A percentile compares a stretch with the other conserved stretches of the same genome.
Evolutionary conservation across 2,113 vertebrate species (phyloP).

Genomic region (Hippocampus abdominalis): DNA sequence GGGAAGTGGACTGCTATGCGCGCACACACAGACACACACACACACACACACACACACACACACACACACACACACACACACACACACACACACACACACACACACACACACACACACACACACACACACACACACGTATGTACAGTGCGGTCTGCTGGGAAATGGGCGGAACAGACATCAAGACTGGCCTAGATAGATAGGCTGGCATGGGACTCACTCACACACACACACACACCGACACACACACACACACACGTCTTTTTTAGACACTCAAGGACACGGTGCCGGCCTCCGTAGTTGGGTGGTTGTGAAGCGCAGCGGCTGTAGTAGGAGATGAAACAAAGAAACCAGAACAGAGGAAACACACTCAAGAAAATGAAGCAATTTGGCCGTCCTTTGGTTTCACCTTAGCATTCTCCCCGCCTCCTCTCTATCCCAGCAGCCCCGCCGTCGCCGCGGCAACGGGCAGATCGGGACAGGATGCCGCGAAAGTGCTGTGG

Average conservation of each 20-base stretch:
- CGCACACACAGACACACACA: slow-evolving; percentile 27
- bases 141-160: slow-evolving; percentile 52
- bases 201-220: slow-evolving; percentile 48
- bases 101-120: slow-evolving; percentile 33
- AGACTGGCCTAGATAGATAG: slow-evolving; percentile 67
- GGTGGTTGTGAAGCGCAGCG: slow-evolving; percentile 36
- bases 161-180: slow-evolving; percentile 57
- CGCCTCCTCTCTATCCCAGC: slow-evolving; percentile 14
- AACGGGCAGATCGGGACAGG: slow-evolving; percentile 14
- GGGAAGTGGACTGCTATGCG: slow-evolving; percentile 61
- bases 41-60: slow-evolving; percentile 29
- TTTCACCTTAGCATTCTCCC: slow-evolving; percentile 10
- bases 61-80: slow-evolving; percentile 30
- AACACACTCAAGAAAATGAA: background rate
- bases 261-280: slow-evolving; percentile 59
- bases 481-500: slow-evolving; percentile 6
- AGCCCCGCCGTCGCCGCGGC: slow-evolving; percentile 27
- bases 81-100: slow-evolving; percentile 35
- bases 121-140: slow-evolving; percentile 27
- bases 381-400: slow-evolving; percentile 4
- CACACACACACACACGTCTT: slow-evolving; percentile 19
- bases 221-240: slow-evolving; percentile 18
- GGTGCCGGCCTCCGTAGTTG: slow-evolving; percentile 56
- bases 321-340: slow-evolving; percentile 4
- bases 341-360: slow-evolving; percentile 3